These are phyloP conservation scores for Toxotes chatareus DNA, from an alignment of 2,113 vertebrate species.

Conservation along the genomic window DNA sequence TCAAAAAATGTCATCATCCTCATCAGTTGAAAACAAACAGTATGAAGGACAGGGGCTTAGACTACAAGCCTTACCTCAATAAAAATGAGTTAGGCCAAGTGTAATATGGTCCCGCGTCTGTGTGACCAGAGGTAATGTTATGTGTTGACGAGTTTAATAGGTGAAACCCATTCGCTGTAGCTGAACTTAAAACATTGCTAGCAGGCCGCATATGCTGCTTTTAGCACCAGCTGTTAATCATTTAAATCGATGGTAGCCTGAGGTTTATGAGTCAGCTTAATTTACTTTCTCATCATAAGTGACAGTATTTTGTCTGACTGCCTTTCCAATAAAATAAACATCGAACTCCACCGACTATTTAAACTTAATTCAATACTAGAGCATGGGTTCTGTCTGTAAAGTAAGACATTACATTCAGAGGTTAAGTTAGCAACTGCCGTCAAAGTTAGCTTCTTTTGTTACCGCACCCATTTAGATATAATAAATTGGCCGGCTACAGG, in stretches of 20 bases:
- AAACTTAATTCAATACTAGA: neutral
- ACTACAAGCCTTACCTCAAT: too few species aligned
- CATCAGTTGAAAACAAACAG: too few species aligned
- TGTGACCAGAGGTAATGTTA: too few species aligned
- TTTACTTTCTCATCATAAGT: neutral
- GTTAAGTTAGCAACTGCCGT: neutral
- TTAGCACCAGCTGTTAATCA: too few species aligned
- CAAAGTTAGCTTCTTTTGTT: neutral
- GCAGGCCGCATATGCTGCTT: neutral
- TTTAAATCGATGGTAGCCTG: too few species aligned
- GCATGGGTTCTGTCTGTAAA: too few species aligned
- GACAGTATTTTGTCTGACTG: neutral
- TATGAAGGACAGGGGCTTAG: too few species aligned
- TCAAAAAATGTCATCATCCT: too few species aligned
- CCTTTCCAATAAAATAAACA: neutral
- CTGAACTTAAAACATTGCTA: neutral
- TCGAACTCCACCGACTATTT: neutral
- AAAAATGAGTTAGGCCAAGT: too few species aligned
- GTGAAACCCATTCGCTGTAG: neutral
- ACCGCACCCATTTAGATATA: too few species aligned
- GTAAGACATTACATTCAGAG: neutral
- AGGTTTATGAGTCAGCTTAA: neutral
- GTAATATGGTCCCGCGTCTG: too few species aligned
- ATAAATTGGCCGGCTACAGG: neutral
- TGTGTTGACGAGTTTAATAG: neutral